Conservation (phyloP, 2,113 vertebrate species). For the Bufo bufo region DNA sequence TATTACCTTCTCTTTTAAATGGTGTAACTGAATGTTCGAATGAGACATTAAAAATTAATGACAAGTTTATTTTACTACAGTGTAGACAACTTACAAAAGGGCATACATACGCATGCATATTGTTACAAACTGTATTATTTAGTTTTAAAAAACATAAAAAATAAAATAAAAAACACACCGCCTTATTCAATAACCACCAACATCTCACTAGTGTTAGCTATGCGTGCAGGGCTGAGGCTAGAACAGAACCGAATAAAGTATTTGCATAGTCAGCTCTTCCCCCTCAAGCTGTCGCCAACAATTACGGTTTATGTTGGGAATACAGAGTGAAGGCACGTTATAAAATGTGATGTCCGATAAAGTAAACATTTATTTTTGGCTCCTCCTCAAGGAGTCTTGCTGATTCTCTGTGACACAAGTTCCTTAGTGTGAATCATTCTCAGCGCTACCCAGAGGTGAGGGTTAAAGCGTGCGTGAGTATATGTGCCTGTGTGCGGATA, state of each 20-base stretch:
- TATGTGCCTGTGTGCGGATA: not conserved
- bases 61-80: slow-evolving; percentile 1
- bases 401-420: slow-evolving; percentile 25
- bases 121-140: not conserved
- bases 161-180: too few relatives aligned
- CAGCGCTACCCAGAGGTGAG: not conserved
- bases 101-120: not conserved
- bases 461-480: not conserved
- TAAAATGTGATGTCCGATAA: not conserved
- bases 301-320: not conserved
- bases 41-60: slow-evolving; percentile 46
- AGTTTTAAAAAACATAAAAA: not conserved
- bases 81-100: not conserved
- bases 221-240: not conserved
- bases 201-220: not conserved
- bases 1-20: slow-evolving; percentile 46
- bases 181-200: too few relatives aligned
- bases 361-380: not conserved
- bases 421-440: not conserved
- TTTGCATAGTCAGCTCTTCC: not conserved
- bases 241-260: not conserved
- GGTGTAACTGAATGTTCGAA: slow-evolving; percentile 21
- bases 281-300: not conserved
- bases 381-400: not conserved
- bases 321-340: too few relatives aligned